Evolutionary conservation across 2,888 invertebrate species (phyloP).

Genomic region (Tuberolachnus salignus): DNA sequence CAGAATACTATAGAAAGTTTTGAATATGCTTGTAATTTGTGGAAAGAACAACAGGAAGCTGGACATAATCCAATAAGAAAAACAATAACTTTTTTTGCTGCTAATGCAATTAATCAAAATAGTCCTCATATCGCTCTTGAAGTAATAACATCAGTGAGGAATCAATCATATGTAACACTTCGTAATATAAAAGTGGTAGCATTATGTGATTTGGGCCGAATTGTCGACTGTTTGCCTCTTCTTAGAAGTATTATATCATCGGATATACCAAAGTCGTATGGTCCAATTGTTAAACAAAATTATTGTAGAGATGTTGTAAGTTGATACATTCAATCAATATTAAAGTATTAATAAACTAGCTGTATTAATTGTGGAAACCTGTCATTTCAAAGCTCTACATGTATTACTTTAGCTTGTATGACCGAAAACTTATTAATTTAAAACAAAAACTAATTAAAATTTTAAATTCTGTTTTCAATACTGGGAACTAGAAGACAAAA

Average conservation of each 20-base stretch:
- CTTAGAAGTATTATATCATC: conserved; percentile 68
- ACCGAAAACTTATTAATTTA: too few relatives aligned
- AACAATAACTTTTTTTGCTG: conserved; percentile 70
- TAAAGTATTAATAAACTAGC: not conserved
- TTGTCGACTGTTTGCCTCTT: conserved; percentile 71
- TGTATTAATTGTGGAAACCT: too few relatives aligned
- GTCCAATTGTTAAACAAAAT: conserved; percentile 64
- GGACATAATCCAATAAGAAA: conserved; percentile 70
- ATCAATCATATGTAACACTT: conserved; percentile 70
- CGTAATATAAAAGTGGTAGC: conserved; percentile 64
- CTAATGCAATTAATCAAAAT: conserved; percentile 73
- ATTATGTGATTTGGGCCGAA: conserved; percentile 68
- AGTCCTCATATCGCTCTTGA: conserved; percentile 73
- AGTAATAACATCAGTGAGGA: conserved; percentile 66
- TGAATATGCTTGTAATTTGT: conserved; percentile 69
- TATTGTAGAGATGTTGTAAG: conserved; percentile 71
- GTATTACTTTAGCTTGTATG: too few relatives aligned
- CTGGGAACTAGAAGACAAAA: too few relatives aligned
- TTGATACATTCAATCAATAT: conserved; percentile 55
- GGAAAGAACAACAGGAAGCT: conserved; percentile 67
- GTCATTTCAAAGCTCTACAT: too few relatives aligned
- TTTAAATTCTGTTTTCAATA: too few relatives aligned
- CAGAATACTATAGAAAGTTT: conserved; percentile 75
- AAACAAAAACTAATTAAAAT: too few relatives aligned
- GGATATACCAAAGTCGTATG: conserved; percentile 64